phyloP scores from a whole-genome alignment of 2,888 invertebrate genomes.

The Leptinotarsa haldemani region DNA sequence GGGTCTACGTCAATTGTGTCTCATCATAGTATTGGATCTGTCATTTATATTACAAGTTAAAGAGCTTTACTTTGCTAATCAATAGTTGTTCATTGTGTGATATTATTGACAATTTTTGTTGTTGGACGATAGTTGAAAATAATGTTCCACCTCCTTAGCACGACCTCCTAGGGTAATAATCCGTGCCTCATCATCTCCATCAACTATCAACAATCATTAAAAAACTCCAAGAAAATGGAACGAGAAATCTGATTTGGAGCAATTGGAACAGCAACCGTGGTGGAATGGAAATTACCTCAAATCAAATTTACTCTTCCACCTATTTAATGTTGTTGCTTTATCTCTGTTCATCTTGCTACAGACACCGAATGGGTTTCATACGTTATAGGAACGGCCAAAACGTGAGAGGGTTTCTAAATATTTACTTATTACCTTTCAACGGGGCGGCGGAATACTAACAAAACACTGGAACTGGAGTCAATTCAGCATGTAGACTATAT shows the following conservation, averaged over 20 bases:
- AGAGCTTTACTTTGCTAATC: no score
- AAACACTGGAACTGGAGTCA: background rate
- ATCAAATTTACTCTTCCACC: constrained; percentile 13
- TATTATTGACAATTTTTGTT: no score
- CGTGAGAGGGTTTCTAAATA: constrained; percentile 15
- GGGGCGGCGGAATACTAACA: constrained; percentile 8
- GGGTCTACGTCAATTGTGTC: no score
- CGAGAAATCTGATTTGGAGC: background rate
- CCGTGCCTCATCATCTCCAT: no score
- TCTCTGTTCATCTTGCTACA: constrained; percentile 14
- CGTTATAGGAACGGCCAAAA: constrained; percentile 8
- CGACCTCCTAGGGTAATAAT: no score
- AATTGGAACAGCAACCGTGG: constrained; percentile 14
- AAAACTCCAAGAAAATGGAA: background rate
- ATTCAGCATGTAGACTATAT: constrained; percentile 5
- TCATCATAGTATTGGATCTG: no score
- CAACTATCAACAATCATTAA: no score
- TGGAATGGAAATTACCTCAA: constrained; percentile 18
- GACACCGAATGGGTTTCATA: constrained; percentile 4
- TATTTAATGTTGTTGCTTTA: constrained; percentile 17
- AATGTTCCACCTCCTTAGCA: no score
- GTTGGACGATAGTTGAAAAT: no score
- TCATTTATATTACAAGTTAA: no score
- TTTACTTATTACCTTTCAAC: constrained; percentile 10
- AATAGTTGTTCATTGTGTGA: no score